Conservation (phyloP, 2,888 invertebrate species). For the Lasioglossum morio region DNA sequence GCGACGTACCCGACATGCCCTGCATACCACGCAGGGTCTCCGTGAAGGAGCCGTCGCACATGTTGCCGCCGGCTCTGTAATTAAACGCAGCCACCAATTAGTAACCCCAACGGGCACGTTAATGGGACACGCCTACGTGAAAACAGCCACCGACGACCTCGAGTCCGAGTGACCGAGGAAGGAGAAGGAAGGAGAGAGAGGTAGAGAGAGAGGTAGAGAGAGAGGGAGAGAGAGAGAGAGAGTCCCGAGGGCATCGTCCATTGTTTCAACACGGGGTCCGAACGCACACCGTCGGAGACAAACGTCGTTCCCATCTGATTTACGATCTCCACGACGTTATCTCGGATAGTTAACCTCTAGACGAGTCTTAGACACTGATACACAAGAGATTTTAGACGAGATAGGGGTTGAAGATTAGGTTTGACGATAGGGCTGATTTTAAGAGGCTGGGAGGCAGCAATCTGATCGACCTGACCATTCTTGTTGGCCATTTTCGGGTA, state of each 20-base stretch:
- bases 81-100: constrained; percentile 74
- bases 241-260: constrained; percentile 15
- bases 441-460: background rate
- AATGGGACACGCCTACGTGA: constrained; percentile 56
- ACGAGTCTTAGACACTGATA: background rate
- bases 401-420: constrained; percentile 6
- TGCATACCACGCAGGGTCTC: constrained; percentile 88
- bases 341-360: constrained; percentile 26
- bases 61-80: constrained; percentile 90
- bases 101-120: constrained; percentile 50
- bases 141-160: constrained; percentile 32
- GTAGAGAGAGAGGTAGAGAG: background rate
- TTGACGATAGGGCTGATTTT: background rate
- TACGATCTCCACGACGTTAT: constrained; percentile 39
- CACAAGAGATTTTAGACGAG: background rate
- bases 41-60: constrained; percentile 90
- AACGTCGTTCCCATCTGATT: constrained; percentile 32
- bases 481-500: background rate
- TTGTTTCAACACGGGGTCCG: constrained; percentile 31
- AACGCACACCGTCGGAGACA: constrained; percentile 13
- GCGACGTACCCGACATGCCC: constrained; percentile 85
- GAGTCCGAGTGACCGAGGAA: constrained; percentile 43
- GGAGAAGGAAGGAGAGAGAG: background rate
- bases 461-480: background rate
- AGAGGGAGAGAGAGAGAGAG: background rate